These are phyloP conservation scores for Anhinga rufa DNA, from an alignment of 2,113 vertebrate species.

Conservation along the genomic window DNA sequence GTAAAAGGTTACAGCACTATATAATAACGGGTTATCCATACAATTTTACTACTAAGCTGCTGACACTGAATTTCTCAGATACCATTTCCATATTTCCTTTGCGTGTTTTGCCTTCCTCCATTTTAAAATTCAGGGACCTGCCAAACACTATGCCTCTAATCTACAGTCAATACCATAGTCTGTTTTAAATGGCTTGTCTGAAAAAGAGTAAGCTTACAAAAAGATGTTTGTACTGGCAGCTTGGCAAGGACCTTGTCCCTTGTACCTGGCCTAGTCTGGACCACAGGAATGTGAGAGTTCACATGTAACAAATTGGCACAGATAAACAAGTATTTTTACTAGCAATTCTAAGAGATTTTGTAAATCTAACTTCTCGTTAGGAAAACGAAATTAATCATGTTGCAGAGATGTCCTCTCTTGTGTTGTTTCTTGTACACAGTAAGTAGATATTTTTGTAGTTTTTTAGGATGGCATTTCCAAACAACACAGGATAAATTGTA, in stretches of 20 bases:
- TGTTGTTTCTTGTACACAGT: neutral
- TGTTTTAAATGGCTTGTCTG: constrained; percentile 57
- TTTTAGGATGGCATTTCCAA: neutral
- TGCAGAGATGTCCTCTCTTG: neutral
- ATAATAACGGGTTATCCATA: constrained; percentile 26
- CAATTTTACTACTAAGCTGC: constrained; percentile 3
- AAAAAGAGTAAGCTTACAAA: constrained; percentile 43
- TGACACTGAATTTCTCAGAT: constrained; percentile 44
- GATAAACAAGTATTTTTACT: constrained; percentile 58
- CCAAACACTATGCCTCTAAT: constrained; percentile 48
- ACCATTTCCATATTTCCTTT: constrained; percentile 43
- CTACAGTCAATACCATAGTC: constrained; percentile 30
- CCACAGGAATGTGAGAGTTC: constrained; percentile 61
- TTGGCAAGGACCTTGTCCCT: constrained; percentile 26
- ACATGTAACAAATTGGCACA: constrained; percentile 29
- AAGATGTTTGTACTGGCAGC: constrained; percentile 51
- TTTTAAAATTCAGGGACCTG: constrained; percentile 38
- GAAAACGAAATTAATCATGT: neutral
- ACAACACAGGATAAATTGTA: neutral
- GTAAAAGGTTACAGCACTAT: neutral
- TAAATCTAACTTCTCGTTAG: constrained; percentile 24
- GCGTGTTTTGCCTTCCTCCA: constrained; percentile 33
- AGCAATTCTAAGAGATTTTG: constrained; percentile 25
- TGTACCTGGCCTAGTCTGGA: constrained; percentile 46
- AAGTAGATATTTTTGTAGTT: neutral